Evolutionary conservation across 2,797 vertebrate genomes (phyloP).

Genomic region (Smutsia temminckii): DNA sequence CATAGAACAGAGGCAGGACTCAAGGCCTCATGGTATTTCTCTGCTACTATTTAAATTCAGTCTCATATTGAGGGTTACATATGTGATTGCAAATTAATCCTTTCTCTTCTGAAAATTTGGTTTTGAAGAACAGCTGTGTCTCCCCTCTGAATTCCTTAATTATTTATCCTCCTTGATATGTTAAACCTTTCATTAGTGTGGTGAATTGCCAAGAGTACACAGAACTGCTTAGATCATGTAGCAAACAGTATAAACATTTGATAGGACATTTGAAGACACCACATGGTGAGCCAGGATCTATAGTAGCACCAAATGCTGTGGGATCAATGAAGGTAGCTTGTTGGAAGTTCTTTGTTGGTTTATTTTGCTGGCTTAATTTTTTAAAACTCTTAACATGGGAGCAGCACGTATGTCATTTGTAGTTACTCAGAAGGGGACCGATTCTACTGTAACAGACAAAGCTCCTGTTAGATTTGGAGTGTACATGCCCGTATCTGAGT

Average conservation of each 20-base stretch:
- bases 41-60: slow-evolving; percentile 26
- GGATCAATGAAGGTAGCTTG: slow-evolving; percentile 7
- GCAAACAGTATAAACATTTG: slow-evolving; percentile 72
- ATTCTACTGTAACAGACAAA: neutral
- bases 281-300: slow-evolving; percentile 54
- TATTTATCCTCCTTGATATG: slow-evolving; percentile 75
- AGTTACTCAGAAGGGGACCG: neutral
- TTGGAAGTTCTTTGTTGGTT: slow-evolving; percentile 45
- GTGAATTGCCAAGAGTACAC: slow-evolving; percentile 72
- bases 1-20: slow-evolving; percentile 22
- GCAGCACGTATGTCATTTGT: neutral
- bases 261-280: slow-evolving; percentile 67
- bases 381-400: neutral
- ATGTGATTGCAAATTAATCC: slow-evolving; percentile 75
- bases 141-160: slow-evolving; percentile 74
- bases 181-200: slow-evolving; percentile 76
- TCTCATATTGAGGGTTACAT: slow-evolving; percentile 55
- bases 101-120: slow-evolving; percentile 77
- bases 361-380: slow-evolving; percentile 25
- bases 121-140: slow-evolving; percentile 78
- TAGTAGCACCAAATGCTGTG: slow-evolving; percentile 35
- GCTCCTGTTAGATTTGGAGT: slow-evolving; percentile 21
- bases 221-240: slow-evolving; percentile 77
- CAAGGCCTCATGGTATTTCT: neutral
- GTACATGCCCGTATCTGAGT: neutral